phyloP scores from a whole-genome alignment of 2,113 vertebrate genomes.

The Cepphus grylle region DNA sequence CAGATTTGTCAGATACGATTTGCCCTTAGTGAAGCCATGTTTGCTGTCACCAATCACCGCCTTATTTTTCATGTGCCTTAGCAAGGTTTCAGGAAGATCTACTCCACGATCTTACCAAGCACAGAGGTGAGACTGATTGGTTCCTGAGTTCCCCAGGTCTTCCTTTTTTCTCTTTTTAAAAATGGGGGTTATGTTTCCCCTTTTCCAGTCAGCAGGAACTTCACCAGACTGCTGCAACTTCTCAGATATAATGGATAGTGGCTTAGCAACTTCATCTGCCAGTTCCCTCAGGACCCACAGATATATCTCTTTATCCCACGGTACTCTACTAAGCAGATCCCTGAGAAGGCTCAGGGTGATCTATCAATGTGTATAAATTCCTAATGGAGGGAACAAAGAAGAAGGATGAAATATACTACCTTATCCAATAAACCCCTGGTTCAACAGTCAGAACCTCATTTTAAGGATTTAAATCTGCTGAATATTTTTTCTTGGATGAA shows the following conservation, averaged over 20 bases:
- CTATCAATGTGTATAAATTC: not conserved
- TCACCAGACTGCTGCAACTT: not conserved
- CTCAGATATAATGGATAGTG: not conserved
- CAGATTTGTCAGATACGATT: not conserved
- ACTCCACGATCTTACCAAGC: not conserved
- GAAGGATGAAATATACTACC: not conserved
- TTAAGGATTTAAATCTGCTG: constrained; percentile 22
- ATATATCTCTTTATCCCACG: not conserved
- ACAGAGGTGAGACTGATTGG: not conserved
- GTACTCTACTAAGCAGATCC: not conserved
- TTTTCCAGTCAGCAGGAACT: not conserved
- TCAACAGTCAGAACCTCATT: constrained; percentile 4
- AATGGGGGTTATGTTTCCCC: not conserved
- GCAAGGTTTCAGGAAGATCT: not conserved
- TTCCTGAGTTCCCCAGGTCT: not conserved
- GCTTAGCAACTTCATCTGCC: not conserved
- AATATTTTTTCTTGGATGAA: not conserved
- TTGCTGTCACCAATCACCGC: not conserved
- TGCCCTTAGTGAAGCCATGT: not conserved
- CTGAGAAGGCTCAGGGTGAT: not conserved
- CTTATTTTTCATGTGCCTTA: not conserved
- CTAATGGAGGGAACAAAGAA: not conserved
- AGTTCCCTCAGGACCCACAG: not conserved
- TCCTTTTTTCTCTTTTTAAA: not conserved
- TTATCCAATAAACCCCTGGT: not conserved